phyloP scores from a whole-genome alignment of 1,140 invertebrate genomes.

The Papilio xuthus region DNA sequence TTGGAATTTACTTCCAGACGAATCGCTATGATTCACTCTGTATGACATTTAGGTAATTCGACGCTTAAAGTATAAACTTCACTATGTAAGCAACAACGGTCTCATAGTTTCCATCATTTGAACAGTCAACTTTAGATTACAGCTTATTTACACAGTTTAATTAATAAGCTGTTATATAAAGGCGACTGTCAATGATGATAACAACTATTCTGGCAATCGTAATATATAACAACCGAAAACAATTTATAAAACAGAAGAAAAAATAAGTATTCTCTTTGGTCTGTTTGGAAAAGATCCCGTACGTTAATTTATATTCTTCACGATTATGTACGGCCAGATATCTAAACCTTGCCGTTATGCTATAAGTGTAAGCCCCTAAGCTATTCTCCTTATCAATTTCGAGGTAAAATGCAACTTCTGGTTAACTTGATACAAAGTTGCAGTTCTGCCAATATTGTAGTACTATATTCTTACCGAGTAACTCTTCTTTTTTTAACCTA shows the following conservation, averaged over 20 bases:
- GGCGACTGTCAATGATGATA: neutral
- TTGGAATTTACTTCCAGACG: constrained; percentile 9
- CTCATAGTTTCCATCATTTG: neutral
- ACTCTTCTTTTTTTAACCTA: neutral
- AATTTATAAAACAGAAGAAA: neutral
- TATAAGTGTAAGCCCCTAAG: constrained; percentile 2
- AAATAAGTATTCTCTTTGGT: neutral
- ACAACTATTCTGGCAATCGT: neutral
- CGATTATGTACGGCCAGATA: neutral
- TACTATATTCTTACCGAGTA: neutral
- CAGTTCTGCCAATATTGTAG: neutral
- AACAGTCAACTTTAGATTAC: neutral
- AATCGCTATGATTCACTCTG: constrained; percentile 3
- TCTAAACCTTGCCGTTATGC: constrained; percentile 6
- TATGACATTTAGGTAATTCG: constrained; percentile 8
- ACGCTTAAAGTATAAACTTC: neutral
- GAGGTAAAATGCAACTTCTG: constrained; percentile 11
- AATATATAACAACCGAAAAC: neutral
- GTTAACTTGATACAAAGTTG: constrained; percentile 7
- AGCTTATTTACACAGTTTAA: neutral
- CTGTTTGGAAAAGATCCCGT: neutral
- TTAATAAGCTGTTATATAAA: no score
- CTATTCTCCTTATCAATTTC: constrained; percentile 20
- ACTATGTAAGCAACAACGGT: neutral
- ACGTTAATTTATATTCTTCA: neutral